Conservation (phyloP, 2,113 vertebrate species). For the Petrocephalus microphthalmus region DNA sequence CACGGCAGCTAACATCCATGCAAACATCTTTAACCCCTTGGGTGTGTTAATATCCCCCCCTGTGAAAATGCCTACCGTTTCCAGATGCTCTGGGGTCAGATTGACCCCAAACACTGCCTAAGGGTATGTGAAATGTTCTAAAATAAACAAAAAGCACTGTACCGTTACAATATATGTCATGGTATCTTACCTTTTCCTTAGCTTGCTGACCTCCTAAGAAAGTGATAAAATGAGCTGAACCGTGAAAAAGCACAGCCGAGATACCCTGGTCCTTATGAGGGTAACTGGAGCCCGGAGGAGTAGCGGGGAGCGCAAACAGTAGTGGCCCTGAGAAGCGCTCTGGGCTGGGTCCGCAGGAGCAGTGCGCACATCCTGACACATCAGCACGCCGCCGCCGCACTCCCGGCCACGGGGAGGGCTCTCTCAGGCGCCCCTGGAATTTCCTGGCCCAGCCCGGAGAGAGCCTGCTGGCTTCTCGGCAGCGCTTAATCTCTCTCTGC, state of each 20-base stretch:
- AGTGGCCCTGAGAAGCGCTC: not conserved
- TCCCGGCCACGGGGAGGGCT: constrained; percentile 34
- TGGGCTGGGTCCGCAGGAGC: not conserved
- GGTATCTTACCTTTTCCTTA: not conserved
- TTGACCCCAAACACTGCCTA: no score
- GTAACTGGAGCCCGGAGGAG: not conserved
- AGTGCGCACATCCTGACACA: constrained; percentile 10
- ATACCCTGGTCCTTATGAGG: not conserved
- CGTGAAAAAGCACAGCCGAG: not conserved
- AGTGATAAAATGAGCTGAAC: not conserved
- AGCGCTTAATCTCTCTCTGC: constrained; percentile 35
- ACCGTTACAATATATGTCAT: not conserved
- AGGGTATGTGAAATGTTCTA: not conserved
- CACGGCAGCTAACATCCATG: not conserved
- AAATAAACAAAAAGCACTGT: not conserved
- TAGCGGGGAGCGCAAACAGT: not conserved
- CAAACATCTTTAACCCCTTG: not conserved
- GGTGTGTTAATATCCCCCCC: no score
- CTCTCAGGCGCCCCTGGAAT: constrained; percentile 71
- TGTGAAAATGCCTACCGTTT: no score
- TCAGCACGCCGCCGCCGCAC: constrained; percentile 16
- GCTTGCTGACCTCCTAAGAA: not conserved
- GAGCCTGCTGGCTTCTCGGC: constrained; percentile 36
- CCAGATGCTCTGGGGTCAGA: no score
- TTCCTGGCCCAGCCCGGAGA: constrained; percentile 60